A percentile compares a stretch with the other conserved stretches of the same genome.
Conservation (phyloP, 2,888 invertebrate genomes). For the Plemyria rubiginata region DNA sequence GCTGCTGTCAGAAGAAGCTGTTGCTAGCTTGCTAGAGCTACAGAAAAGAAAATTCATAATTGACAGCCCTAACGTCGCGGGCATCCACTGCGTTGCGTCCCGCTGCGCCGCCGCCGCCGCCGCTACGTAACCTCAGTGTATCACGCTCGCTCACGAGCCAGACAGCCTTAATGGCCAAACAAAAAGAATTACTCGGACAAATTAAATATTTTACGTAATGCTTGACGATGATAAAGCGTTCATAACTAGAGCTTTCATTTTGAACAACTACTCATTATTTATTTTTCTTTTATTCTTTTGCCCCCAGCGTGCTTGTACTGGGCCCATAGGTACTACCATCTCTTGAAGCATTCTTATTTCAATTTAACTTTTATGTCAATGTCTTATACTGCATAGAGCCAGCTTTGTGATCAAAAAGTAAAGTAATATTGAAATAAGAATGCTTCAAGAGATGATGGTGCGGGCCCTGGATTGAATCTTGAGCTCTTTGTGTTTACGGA, state of each 20-base stretch:
- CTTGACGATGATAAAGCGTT: slow-evolving; percentile 11
- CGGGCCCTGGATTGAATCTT: too few species aligned
- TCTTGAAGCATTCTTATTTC: too few species aligned
- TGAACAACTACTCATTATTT: not conserved
- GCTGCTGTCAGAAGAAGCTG: too few species aligned
- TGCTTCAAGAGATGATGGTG: too few species aligned
- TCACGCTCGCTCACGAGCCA: slow-evolving; percentile 21
- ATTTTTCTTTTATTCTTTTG: not conserved
- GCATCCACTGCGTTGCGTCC: slow-evolving; percentile 28
- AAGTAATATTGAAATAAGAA: too few species aligned
- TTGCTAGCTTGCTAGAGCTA: too few species aligned
- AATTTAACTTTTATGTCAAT: too few species aligned
- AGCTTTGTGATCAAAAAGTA: too few species aligned
- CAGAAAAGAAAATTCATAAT: not conserved
- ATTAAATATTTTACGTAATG: slow-evolving; percentile 14
- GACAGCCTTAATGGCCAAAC: slow-evolving; percentile 22
- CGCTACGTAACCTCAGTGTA: slow-evolving; percentile 32
- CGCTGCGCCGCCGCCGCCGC: slow-evolving; percentile 25
- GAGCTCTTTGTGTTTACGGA: too few species aligned
- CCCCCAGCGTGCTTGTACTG: not conserved
- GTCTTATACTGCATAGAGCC: too few species aligned
- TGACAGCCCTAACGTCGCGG: slow-evolving; percentile 23
- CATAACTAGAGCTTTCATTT: not conserved
- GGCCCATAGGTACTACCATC: too few species aligned
- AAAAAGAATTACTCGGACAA: slow-evolving; percentile 14